A percentile compares a stretch with the other conserved stretches of the same genome.
These are phyloP conservation scores for Helicoverpa zea DNA, from an alignment of 1,140 invertebrate species.

Conservation along the genomic window DNA sequence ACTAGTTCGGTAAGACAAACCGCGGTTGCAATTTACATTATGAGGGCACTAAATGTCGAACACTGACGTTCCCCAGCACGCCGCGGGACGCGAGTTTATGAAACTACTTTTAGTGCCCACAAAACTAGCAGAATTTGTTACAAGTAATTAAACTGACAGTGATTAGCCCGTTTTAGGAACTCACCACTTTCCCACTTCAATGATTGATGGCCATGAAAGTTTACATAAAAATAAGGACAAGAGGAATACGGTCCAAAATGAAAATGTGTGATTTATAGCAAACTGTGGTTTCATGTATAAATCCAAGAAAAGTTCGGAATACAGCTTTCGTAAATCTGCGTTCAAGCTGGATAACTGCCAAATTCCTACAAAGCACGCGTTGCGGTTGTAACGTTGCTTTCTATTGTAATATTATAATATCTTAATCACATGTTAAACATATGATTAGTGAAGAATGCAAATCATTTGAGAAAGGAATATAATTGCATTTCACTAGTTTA, in stretches of 20 bases:
- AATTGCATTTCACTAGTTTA: constrained; percentile 11
- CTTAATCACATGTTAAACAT: constrained; percentile 13
- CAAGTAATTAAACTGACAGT: not conserved
- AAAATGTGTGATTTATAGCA: not conserved
- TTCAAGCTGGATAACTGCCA: constrained; percentile 54
- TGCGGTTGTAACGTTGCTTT: constrained; percentile 15
- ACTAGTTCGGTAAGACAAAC: constrained; percentile 56
- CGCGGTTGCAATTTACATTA: constrained; percentile 63
- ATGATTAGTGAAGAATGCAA: not conserved
- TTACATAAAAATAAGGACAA: not conserved
- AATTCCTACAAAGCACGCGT: constrained; percentile 51
- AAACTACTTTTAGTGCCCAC: constrained; percentile 2
- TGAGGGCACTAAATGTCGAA: constrained; percentile 63
- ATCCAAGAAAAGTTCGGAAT: constrained; percentile 6
- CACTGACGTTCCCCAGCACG: constrained; percentile 48
- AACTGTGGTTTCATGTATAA: constrained; percentile 24
- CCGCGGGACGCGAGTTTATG: constrained; percentile 25
- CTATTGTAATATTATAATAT: constrained; percentile 19
- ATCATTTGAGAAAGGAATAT: constrained; percentile 9
- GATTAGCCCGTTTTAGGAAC: not conserved
- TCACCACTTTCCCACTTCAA: not conserved
- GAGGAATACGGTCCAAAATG: not conserved
- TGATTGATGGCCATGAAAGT: not conserved
- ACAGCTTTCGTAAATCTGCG: constrained; percentile 47
- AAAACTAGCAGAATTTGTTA: not conserved